These are phyloP conservation scores for Regulus satrapa DNA, from an alignment of 2,113 vertebrate species.

Conservation along the genomic window DNA sequence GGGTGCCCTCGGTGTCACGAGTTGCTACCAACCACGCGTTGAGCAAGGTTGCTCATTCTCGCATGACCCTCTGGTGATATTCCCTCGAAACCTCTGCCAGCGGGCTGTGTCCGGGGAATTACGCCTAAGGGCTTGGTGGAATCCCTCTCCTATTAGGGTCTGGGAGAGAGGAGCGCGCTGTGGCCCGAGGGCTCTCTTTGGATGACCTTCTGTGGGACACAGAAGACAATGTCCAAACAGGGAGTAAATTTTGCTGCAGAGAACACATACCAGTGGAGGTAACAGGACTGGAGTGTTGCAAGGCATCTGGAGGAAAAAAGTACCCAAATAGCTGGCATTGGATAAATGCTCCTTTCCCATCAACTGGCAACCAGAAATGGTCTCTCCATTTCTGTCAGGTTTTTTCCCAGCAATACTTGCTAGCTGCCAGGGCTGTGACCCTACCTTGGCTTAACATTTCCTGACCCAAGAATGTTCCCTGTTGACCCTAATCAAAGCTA, in stretches of 20 bases:
- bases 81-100: background rate
- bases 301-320: constrained; percentile 55
- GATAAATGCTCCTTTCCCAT: constrained; percentile 26
- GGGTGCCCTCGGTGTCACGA: background rate
- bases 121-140: background rate
- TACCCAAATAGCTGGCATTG: constrained; percentile 45
- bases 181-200: background rate
- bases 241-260: background rate
- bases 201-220: constrained; percentile 13
- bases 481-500: constrained; percentile 57
- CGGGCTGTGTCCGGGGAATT: background rate
- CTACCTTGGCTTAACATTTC: constrained; percentile 33
- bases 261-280: background rate
- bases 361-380: background rate
- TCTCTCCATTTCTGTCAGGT: constrained; percentile 40
- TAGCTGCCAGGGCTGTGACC: constrained; percentile 7
- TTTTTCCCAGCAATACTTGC: constrained; percentile 37
- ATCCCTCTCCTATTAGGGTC: constrained; percentile 55
- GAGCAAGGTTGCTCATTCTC: background rate
- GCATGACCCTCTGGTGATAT: background rate
- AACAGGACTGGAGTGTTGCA: constrained; percentile 18
- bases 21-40: background rate
- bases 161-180: background rate
- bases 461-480: constrained; percentile 29
- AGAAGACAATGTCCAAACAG: constrained; percentile 3